A percentile compares a stretch with the other conserved stretches of the same genome.
Evolutionary conservation across 1,140 invertebrate species (phyloP).

Genomic region (Drosophila nasuta): DNA sequence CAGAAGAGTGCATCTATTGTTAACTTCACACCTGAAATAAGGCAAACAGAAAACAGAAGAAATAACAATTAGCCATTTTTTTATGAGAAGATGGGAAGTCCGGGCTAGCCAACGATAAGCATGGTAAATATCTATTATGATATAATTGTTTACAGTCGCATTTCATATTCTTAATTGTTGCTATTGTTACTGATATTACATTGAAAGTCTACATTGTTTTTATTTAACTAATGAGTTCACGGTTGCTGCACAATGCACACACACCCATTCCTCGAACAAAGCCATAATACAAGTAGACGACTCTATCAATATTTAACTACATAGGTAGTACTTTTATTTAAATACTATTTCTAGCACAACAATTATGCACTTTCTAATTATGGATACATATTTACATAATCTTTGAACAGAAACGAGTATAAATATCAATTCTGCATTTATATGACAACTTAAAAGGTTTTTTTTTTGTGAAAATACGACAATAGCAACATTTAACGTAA

Average conservation of each 20-base stretch:
- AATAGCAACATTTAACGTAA: too few species aligned
- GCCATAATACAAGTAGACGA: background rate
- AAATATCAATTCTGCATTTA: too few species aligned
- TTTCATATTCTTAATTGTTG: slow-evolving; percentile 55
- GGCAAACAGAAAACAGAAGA: slow-evolving; percentile 10
- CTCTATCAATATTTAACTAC: slow-evolving; percentile 7
- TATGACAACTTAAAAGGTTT: too few species aligned
- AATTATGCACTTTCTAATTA: too few species aligned
- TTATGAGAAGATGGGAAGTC: slow-evolving; percentile 49
- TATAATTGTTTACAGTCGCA: slow-evolving; percentile 63
- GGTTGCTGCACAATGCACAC: slow-evolving; percentile 42
- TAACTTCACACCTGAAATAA: slow-evolving; percentile 44
- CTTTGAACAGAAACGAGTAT: too few species aligned
- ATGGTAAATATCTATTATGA: slow-evolving; percentile 68
- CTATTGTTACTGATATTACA: slow-evolving; percentile 29
- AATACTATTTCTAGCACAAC: slow-evolving; percentile 19
- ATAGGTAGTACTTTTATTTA: slow-evolving; percentile 30
- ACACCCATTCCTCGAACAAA: slow-evolving; percentile 9
- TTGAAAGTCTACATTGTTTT: slow-evolving; percentile 37
- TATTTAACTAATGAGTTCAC: slow-evolving; percentile 59
- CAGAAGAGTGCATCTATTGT: slow-evolving; percentile 41
- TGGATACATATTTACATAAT: too few species aligned
- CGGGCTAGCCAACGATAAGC: slow-evolving; percentile 59
- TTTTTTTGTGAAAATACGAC: too few species aligned
- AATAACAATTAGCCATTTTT: slow-evolving; percentile 64